Evolutionary conservation across 2,888 invertebrate species (phyloP), one percentile per base, ranked within the genome.

Genomic region (Elgonia sp.): DNA sequence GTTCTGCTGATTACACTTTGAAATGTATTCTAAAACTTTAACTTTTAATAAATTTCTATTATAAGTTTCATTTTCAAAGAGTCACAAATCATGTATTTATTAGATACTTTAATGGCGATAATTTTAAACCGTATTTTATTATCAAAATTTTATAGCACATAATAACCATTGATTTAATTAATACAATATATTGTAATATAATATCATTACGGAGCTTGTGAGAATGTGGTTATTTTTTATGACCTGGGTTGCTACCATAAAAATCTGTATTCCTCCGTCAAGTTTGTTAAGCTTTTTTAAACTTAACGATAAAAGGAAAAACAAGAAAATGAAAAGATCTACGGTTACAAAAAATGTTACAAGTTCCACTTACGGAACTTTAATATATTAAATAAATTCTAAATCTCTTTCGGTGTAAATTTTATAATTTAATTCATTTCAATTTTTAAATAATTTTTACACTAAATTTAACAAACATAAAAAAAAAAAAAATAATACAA

Each of bases 111-210:
- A n/a, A 65, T n/a, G 5, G 67, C 46, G 6, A n/a, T 46, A 21
- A 40, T 67, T 20, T 67, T 42, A 67, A 67, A 67, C 29, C 10
- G 21, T 21, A 18, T 46, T 46, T 21, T 16, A 18, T 20, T 16
- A 20, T 1, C 20, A 4, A 21, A 12, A 67, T 46, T 46, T 67
- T 67, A 46, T 20, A 67, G 14, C 67, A 12, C 21, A 4, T 18
- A 20, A 42, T 67, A 67, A 67, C 42, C 57, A 73, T 73, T 57
- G 60, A 73, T 73, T 73, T 73, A 55, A 72, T 72, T 72, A 72
- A 55, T 72, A 53, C 39, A 55, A 72, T 18, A 55, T 37, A 73
- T 42, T 73, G 60, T 20, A 73, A 73, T 57, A 60, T 40, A n/a
- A n/a, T n/a, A n/a, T n/a, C 55, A 55, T 57, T 40, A 39, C 55